These are phyloP conservation scores for Helarctos malayanus DNA, from an alignment of 2,797 vertebrate genomes.

Conservation along the genomic window DNA sequence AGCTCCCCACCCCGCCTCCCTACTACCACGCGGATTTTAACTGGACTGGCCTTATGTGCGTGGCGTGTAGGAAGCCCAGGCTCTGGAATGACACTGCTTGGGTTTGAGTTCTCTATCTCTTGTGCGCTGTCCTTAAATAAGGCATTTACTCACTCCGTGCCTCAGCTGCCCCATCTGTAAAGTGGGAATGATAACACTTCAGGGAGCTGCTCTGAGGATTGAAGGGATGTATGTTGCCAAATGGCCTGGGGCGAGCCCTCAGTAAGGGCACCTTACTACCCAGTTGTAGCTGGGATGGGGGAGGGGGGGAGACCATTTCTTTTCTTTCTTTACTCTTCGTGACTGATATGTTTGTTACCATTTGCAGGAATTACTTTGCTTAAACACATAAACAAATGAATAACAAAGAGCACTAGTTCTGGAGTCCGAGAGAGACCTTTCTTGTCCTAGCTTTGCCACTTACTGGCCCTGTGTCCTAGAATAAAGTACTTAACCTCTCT, in stretches of 20 bases:
- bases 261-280: neutral
- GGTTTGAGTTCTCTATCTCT: neutral
- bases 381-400: neutral
- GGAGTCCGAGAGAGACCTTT: neutral
- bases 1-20: neutral
- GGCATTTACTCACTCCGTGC: neutral
- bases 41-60: neutral
- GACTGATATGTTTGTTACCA: neutral
- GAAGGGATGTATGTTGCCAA: neutral
- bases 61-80: neutral
- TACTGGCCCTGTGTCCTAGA: neutral
- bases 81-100: neutral
- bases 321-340: neutral
- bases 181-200: neutral
- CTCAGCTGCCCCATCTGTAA: neutral
- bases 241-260: neutral
- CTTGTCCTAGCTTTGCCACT: neutral
- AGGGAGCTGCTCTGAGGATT: neutral
- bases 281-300: neutral
- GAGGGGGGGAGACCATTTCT: neutral
- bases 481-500: neutral
- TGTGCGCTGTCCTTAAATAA: neutral
- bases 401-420: neutral
- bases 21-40: accelerated
- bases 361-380: neutral